Evolutionary conservation across 2,113 vertebrate species (phyloP).

Genomic region (Cyphomyrus plagiostoma): DNA sequence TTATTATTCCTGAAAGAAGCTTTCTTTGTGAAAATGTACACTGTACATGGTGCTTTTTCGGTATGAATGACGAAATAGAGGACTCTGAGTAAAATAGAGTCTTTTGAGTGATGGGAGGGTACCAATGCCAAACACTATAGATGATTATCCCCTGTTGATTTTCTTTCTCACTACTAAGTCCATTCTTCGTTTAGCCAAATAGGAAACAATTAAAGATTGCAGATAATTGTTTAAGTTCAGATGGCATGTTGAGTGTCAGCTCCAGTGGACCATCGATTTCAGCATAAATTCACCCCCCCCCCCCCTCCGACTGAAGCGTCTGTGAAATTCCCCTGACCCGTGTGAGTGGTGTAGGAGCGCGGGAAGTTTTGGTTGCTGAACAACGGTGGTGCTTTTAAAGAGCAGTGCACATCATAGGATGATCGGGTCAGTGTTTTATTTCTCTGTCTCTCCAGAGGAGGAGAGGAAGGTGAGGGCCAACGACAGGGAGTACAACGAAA

Average conservation of each 20-base stretch:
- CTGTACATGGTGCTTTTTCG: not conserved
- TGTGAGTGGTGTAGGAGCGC: not conserved
- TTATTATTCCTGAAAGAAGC: not conserved
- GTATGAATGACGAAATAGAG: not conserved
- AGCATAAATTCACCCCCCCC: slow-evolving; percentile 14
- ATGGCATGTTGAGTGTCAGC: not conserved
- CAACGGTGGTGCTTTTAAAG: not conserved
- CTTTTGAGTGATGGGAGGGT: not conserved
- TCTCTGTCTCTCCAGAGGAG: slow-evolving; percentile 68
- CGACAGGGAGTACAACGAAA: slow-evolving; percentile 85
- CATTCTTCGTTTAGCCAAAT: not conserved
- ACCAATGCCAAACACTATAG: not conserved
- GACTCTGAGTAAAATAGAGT: not conserved
- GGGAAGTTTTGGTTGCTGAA: not conserved
- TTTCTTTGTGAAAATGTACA: not conserved
- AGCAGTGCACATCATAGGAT: not conserved
- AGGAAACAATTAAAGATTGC: slow-evolving; percentile 8
- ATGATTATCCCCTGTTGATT: not conserved
- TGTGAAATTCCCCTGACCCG: not conserved
- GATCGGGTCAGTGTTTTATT: slow-evolving; percentile 18
- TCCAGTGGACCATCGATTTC: slow-evolving; percentile 24
- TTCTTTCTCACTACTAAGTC: not conserved
- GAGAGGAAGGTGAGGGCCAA: slow-evolving; percentile 82
- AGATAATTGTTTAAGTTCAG: not conserved
- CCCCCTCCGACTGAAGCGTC: not conserved